Evolutionary conservation across 1,140 invertebrate genomes (phyloP).

Genomic region (Globodera rostochiensis): DNA sequence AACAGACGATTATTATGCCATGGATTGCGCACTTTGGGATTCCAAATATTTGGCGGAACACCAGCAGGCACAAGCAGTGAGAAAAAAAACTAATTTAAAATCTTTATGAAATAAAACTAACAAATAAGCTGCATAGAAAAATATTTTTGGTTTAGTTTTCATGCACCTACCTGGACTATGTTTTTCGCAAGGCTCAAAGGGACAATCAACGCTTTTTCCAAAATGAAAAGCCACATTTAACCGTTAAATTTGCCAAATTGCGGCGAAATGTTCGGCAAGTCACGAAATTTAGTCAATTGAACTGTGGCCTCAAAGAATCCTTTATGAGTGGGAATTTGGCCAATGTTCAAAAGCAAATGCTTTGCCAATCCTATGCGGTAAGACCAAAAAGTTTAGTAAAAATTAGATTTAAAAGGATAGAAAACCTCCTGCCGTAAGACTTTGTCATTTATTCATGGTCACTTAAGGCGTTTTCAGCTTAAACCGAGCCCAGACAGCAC

Average conservation of each 20-base stretch:
- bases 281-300: slow-evolving; percentile 17
- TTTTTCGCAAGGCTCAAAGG: slow-evolving; percentile 53
- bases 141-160: slow-evolving; percentile 17
- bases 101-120: not conserved
- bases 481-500: too few species aligned
- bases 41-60: slow-evolving; percentile 50
- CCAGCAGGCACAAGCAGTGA: not conserved
- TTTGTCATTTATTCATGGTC: too few species aligned
- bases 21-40: slow-evolving; percentile 34
- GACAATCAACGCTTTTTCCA: slow-evolving; percentile 35
- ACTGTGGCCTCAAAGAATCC: not conserved
- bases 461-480: too few species aligned
- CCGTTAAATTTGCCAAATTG: slow-evolving; percentile 39
- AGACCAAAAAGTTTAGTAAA: not conserved
- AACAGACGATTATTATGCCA: slow-evolving; percentile 4
- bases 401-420: not conserved
- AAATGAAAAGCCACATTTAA: slow-evolving; percentile 26
- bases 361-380: slow-evolving; percentile 21
- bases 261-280: slow-evolving; percentile 8
- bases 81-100: not conserved
- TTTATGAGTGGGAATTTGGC: not conserved
- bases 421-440: too few species aligned
- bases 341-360: slow-evolving; percentile 7
- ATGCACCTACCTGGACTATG: slow-evolving; percentile 51
- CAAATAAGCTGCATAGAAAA: not conserved